These are phyloP conservation scores for Spodoptera littoralis DNA, from an alignment of 2,888 invertebrate genomes.

Conservation along the genomic window DNA sequence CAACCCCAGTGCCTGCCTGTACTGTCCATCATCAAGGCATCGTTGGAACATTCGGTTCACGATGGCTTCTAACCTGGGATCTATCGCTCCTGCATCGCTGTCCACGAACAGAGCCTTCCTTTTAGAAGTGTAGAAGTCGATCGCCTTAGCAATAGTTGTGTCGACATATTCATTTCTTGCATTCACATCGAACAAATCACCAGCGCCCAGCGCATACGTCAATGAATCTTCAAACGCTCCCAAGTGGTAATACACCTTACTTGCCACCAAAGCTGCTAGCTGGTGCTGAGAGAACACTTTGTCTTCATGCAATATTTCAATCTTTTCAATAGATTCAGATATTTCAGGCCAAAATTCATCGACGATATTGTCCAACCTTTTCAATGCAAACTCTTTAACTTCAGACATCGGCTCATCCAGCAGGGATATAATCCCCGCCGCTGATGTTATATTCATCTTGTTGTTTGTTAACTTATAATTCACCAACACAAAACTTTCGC, in stretches of 20 bases:
- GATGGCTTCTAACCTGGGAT: constrained; percentile 95
- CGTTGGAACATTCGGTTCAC: constrained; percentile 99
- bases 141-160: constrained; percentile 98
- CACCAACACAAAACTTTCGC: constrained; percentile 31
- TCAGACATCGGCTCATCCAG: constrained; percentile 98
- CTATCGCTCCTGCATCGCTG: constrained; percentile 91
- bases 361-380: constrained; percentile 97
- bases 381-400: constrained; percentile 97
- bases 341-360: constrained; percentile 99
- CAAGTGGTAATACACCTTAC: constrained; percentile 99
- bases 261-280: constrained; percentile 98
- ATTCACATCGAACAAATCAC: constrained; percentile 97
- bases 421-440: constrained; percentile 97
- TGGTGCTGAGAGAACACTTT: constrained; percentile 95
- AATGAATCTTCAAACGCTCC: constrained; percentile 99
- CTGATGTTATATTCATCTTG: constrained; percentile 87
- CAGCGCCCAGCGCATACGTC: constrained; percentile 98
- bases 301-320: constrained; percentile 98
- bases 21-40: constrained; percentile 98
- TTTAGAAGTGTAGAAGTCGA: constrained; percentile 98
- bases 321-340: constrained; percentile 98
- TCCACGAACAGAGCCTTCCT: constrained; percentile 93
- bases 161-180: constrained; percentile 98
- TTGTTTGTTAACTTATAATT: constrained; percentile 46
- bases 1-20: constrained; percentile 98